Conservation (phyloP, 2,113 vertebrate genomes). For the Henicopernis longicauda region DNA sequence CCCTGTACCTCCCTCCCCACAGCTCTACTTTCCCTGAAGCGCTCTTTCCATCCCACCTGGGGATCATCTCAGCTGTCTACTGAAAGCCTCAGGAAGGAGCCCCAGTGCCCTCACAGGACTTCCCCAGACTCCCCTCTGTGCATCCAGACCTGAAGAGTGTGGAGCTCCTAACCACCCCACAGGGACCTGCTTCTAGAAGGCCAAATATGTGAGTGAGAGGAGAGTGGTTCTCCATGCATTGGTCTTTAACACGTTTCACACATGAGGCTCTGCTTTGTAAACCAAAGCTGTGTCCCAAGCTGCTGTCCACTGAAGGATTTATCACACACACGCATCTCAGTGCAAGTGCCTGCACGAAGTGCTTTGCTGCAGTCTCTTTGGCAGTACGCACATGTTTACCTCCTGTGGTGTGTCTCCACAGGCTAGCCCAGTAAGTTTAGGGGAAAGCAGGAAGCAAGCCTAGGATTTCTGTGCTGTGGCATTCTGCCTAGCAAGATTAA, state of each 20-base stretch:
- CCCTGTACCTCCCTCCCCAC: background rate
- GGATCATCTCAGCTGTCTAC: background rate
- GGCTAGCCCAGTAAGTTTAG: background rate
- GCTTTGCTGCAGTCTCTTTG: background rate
- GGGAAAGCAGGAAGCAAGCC: background rate
- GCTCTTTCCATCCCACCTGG: background rate
- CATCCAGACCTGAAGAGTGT: background rate
- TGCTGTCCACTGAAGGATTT: background rate
- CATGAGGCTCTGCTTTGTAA: background rate
- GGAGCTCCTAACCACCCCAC: background rate
- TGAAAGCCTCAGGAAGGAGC: background rate
- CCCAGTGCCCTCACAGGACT: background rate
- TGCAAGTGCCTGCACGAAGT: background rate
- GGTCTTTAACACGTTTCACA: background rate
- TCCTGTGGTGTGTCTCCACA: background rate
- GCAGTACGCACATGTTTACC: rapidly evolving
- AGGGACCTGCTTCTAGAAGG: background rate
- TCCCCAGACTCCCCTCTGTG: background rate
- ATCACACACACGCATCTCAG: background rate
- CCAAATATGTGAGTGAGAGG: background rate
- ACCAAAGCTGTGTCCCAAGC: background rate
- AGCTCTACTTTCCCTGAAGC: background rate
- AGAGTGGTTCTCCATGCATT: background rate
- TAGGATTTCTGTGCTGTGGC: background rate
- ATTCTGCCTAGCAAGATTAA: background rate